These are phyloP conservation scores for Belgica antarctica DNA, from an alignment of 2,888 invertebrate genomes.

Conservation along the genomic window DNA sequence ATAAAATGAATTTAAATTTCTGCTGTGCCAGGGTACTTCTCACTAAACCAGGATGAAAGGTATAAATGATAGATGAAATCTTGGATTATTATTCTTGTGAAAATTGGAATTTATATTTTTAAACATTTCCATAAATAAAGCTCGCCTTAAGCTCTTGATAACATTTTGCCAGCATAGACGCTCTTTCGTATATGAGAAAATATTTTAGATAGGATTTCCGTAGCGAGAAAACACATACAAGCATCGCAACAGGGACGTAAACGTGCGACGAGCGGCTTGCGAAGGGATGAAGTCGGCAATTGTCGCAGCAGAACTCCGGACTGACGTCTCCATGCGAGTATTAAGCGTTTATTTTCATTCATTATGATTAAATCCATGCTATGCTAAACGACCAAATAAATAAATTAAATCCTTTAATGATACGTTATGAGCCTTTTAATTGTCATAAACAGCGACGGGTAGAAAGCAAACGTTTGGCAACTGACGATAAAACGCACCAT, in stretches of 20 bases:
- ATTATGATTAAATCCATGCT: conserved; percentile 36
- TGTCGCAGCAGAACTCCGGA: neutral
- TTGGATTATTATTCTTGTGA: conserved; percentile 24
- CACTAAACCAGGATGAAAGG: neutral
- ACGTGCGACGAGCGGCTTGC: neutral
- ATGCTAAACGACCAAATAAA: conserved; percentile 41
- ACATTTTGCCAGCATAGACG: neutral
- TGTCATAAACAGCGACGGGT: neutral
- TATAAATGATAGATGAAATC: conserved; percentile 21
- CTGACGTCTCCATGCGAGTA: neutral
- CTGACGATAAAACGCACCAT: conserved; percentile 2
- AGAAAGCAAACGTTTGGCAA: neutral
- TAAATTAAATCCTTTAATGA: conserved; percentile 44
- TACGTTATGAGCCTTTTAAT: conserved; percentile 35
- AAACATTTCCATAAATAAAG: neutral
- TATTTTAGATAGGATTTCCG: conserved; percentile 36
- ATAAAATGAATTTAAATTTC: conserved; percentile 9
- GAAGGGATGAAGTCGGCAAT: neutral
- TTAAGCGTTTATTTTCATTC: conserved; percentile 31
- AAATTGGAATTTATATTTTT: conserved; percentile 26
- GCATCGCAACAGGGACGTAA: neutral
- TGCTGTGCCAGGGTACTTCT: neutral
- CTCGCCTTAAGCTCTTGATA: conserved; percentile 13
- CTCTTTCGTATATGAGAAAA: neutral
- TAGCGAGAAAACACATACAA: conserved; percentile 6